Percentiles rank a stretch among this genome's conserved stretches.
These are phyloP conservation scores for Tamias sibiricus DNA, from an alignment of 2,113 vertebrate species.

Conservation along the genomic window DNA sequence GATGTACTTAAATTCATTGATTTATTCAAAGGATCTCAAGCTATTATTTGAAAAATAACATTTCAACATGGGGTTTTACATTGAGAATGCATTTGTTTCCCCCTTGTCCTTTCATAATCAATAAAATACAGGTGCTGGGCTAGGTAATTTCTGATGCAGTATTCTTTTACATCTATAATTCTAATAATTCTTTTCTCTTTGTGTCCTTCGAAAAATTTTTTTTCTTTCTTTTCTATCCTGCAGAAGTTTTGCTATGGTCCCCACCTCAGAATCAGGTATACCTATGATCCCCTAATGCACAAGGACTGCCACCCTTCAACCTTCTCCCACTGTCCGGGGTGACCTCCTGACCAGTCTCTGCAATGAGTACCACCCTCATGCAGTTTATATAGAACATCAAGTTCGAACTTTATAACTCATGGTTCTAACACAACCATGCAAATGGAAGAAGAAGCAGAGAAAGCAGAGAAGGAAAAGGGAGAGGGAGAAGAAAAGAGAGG, in stretches of 20 bases:
- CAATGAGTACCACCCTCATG: too few species aligned
- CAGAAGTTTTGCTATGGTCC: neutral
- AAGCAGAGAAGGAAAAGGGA: neutral
- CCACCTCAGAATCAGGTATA: neutral
- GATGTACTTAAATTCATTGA: conserved; percentile 65
- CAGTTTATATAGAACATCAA: neutral
- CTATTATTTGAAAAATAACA: conserved; percentile 50
- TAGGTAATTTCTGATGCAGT: neutral
- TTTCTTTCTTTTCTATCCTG: neutral
- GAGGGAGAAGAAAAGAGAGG: neutral
- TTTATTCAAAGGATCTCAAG: conserved; percentile 52
- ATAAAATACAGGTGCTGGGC: neutral
- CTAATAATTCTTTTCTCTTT: neutral
- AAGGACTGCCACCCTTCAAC: neutral
- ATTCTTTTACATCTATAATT: neutral
- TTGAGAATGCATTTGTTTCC: neutral
- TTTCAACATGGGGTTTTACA: conserved; percentile 35
- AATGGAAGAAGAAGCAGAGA: too few species aligned
- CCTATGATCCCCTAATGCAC: neutral
- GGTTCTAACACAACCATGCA: neutral
- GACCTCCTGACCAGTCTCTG: neutral
- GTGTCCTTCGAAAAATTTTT: neutral
- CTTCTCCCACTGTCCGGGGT: neutral
- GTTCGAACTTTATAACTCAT: neutral
- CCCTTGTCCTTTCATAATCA: conserved; percentile 24